Conservation (phyloP, 2,888 invertebrate species). For the Drosophila subquinaria region DNA sequence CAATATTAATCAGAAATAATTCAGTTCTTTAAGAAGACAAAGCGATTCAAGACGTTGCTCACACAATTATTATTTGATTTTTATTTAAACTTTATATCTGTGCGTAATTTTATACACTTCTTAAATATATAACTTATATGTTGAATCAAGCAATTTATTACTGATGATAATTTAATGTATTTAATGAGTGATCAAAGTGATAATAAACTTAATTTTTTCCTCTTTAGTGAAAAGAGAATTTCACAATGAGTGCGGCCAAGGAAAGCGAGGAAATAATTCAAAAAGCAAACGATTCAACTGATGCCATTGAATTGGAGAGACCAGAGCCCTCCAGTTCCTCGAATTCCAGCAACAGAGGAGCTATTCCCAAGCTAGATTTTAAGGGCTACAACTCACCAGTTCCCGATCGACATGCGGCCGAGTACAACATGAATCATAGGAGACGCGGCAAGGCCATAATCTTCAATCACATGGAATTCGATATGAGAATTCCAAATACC, state of each 20-base stretch:
- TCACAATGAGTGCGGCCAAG: neutral
- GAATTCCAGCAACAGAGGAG: neutral
- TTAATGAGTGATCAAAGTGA: neutral
- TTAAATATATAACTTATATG: neutral
- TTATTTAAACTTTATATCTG: neutral
- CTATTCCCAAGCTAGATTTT: too few species aligned
- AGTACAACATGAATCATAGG: constrained; percentile 16
- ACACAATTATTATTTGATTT: neutral
- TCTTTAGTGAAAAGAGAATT: neutral
- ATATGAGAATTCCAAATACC: neutral
- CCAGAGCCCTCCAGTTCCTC: too few species aligned
- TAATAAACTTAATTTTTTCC: neutral
- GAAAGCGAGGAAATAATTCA: neutral
- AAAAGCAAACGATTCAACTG: neutral
- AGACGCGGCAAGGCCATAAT: constrained; percentile 5
- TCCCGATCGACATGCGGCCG: constrained; percentile 2
- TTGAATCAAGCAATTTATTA: neutral
- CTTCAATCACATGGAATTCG: constrained; percentile 3
- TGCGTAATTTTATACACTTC: neutral
- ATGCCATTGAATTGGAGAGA: neutral
- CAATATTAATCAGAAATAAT: neutral
- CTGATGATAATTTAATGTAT: too few species aligned
- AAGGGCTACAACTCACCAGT: neutral
- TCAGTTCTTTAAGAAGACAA: neutral
- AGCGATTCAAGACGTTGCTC: neutral